Conservation (phyloP, 2,888 invertebrate species). For the Platycheirus albimanus region DNA sequence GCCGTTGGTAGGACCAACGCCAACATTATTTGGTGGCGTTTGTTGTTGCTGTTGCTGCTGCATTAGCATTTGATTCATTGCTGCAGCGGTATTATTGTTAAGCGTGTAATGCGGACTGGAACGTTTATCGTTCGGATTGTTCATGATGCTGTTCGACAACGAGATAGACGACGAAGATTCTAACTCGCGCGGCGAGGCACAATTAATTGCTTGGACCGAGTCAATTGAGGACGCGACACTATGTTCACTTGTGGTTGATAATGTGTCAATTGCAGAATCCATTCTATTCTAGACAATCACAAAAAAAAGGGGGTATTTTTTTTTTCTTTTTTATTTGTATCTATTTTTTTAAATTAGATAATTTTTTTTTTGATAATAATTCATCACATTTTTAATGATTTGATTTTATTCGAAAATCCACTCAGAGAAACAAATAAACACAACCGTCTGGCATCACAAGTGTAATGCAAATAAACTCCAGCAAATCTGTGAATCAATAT, state of each 20-base stretch:
- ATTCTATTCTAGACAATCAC: conserved; percentile 79
- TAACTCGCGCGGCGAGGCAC: conserved; percentile 68
- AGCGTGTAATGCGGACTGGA: conserved; percentile 75
- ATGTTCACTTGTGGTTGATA: conserved; percentile 84
- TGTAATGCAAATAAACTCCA: conserved; percentile 65
- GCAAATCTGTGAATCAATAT: conserved; percentile 38
- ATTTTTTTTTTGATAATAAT: neutral
- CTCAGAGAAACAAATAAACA: conserved; percentile 50
- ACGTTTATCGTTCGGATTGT: conserved; percentile 78
- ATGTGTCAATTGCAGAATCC: conserved; percentile 85
- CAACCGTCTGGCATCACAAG: conserved; percentile 68
- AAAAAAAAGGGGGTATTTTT: conserved; percentile 21
- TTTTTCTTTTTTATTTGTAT: conserved; percentile 16
- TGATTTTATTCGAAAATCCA: conserved; percentile 33
- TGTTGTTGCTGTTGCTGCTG: conserved; percentile 78
- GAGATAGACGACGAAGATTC: conserved; percentile 57
- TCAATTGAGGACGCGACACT: conserved; percentile 83
- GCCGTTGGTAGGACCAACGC: conserved; percentile 76
- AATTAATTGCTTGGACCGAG: conserved; percentile 78
- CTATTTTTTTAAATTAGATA: conserved; percentile 5
- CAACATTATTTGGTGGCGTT: conserved; percentile 79
- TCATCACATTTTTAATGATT: conserved; percentile 5
- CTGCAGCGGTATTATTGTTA: conserved; percentile 73
- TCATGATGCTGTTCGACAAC: conserved; percentile 56
- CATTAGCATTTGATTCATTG: conserved; percentile 71